Evolutionary conservation across 2,113 vertebrate species (phyloP), one percentile per base, ranked within the genome.

Genomic region (Centrocercus urophasianus): DNA sequence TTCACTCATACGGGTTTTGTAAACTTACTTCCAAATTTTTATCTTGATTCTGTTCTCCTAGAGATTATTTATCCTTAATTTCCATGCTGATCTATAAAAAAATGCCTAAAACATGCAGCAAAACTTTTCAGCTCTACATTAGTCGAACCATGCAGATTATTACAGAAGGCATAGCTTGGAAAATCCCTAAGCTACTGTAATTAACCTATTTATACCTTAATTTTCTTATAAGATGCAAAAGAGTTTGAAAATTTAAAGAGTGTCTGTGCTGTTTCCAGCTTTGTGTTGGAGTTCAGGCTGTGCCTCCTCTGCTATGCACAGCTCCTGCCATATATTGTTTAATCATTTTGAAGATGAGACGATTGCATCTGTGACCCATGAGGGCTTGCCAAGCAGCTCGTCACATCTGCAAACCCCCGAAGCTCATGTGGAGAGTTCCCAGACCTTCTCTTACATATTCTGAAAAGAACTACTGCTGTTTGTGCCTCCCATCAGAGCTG

Each of bases 281-380:
- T 80, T 30, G 28, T 17, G 0, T 11, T 86, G 52, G 71, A 63
- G 76, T 28, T 83, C 79, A 63, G 47, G 28, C 10, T 54, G 52
- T 8, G 1, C 25, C 42, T 54, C 27, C 36, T 74, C 50, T 61
- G 36, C 64, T 7, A 2, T 0, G 7, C 24, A 11, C 42, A 54
- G 42, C 6, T 28, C 20, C 76, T 86, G 38, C 40, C n/a, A 6
- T 36, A 6, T 21, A 45, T 36, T 0, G 4, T 59, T 70, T 75
- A 52, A 60, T 42, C 5, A 10, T 75, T 85, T 13, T 47, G 50
- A 71, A 42, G 69, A 45, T 27, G 42, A 64, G 24, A 22, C 1
- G 2, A 20, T 34, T 86, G 42, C 65, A 42, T 10, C 42, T 56
- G 42, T 24, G 65, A 66, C 47, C 54, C 0, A 0, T 1, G 7